These are phyloP conservation scores for Dendrocincla fuliginosa DNA, from an alignment of 2,797 vertebrate species.

Conservation along the genomic window DNA sequence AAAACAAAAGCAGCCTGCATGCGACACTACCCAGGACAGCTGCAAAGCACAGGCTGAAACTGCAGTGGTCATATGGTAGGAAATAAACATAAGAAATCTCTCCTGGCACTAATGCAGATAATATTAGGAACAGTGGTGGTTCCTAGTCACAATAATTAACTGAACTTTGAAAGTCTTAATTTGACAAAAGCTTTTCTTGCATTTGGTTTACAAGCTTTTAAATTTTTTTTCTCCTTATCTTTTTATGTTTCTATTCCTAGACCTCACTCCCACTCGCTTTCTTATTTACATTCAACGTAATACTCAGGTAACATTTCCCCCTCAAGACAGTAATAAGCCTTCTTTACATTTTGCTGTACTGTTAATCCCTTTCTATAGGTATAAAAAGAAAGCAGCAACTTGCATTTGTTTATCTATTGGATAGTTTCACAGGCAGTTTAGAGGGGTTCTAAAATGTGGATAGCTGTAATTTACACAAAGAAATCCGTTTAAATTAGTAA, in stretches of 20 bases:
- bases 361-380: neutral
- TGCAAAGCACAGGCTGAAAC: slow-evolving; percentile 16
- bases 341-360: neutral
- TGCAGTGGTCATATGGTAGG: neutral
- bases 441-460: neutral
- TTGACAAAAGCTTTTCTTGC: neutral
- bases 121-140: neutral
- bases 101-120: neutral
- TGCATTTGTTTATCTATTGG: neutral
- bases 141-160: neutral
- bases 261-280: neutral
- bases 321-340: neutral
- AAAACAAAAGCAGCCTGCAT: slow-evolving; percentile 13
- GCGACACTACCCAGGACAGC: neutral
- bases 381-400: neutral
- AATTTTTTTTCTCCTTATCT: neutral
- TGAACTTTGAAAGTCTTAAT: neutral
- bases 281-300: neutral
- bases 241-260: neutral
- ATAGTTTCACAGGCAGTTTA: neutral
- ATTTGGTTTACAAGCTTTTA: neutral
- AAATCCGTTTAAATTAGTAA: neutral
- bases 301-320: neutral
- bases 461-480: neutral
- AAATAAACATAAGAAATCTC: slow-evolving; percentile 16